Conservation (phyloP, 2,113 vertebrate genomes). For the Alexandromys fortis region DNA sequence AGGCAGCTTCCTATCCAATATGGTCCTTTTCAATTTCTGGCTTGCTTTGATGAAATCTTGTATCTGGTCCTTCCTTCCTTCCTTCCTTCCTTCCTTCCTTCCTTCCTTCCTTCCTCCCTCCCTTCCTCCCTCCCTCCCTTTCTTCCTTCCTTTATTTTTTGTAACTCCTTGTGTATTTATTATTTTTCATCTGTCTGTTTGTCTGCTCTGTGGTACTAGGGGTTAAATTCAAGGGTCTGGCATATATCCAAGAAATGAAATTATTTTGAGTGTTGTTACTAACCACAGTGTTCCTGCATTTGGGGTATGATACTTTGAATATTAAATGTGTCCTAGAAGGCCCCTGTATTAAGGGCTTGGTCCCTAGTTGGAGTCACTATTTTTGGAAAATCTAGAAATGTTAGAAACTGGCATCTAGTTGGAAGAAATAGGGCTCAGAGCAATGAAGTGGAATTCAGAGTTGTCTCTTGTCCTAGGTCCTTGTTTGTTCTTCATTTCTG, state of each 20-base stretch:
- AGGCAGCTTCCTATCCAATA: not conserved
- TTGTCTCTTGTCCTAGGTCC: not conserved
- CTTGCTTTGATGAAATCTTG: not conserved
- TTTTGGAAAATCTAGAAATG: not conserved
- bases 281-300: not conserved
- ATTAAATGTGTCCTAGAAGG: not conserved
- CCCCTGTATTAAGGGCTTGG: not conserved
- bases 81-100: no score
- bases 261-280: not conserved
- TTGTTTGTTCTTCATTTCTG: no score
- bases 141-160: not conserved
- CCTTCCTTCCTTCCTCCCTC: fast-evolving
- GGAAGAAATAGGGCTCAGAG: not conserved
- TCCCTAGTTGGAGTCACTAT: not conserved
- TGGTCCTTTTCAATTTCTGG: not conserved
- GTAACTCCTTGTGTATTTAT: not conserved
- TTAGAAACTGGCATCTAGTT: not conserved
- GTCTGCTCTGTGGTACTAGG: not conserved
- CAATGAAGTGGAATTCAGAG: not conserved
- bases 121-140: fast-evolving
- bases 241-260: not conserved
- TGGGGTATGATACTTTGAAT: not conserved
- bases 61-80: no score
- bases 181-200: not conserved
- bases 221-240: not conserved